Evolutionary conservation across 1,140 invertebrate genomes (phyloP).

Genomic region (Drosophila rufa): DNA sequence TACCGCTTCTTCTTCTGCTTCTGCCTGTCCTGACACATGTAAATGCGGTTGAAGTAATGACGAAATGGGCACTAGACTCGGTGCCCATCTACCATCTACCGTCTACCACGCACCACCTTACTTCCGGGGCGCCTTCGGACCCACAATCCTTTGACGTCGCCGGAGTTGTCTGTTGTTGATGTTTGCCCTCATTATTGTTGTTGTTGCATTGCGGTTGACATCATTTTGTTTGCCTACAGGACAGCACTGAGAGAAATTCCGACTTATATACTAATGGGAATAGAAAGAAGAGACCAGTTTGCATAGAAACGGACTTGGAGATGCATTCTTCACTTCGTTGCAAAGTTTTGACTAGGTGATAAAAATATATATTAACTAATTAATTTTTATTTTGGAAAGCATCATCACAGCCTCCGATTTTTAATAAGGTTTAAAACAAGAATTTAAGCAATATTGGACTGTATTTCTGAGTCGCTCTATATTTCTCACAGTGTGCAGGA

Average conservation of each 20-base stretch:
- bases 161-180: slow-evolving; percentile 76
- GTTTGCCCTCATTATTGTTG: slow-evolving; percentile 83
- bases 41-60: slow-evolving; percentile 85
- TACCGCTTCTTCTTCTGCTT: slow-evolving; percentile 6
- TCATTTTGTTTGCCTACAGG: slow-evolving; percentile 78
- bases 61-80: slow-evolving; percentile 80
- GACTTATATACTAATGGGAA: no score
- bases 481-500: slow-evolving; percentile 15
- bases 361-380: no score
- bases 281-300: no score
- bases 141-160: slow-evolving; percentile 77
- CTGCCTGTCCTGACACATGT: slow-evolving; percentile 75
- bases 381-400: no score
- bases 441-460: background rate
- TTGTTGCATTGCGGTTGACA: slow-evolving; percentile 82
- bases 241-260: slow-evolving; percentile 38
- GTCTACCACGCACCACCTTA: slow-evolving; percentile 24
- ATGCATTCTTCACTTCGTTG: no score
- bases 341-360: no score
- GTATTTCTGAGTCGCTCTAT: no score
- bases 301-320: no score
- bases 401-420: no score
- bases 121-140: slow-evolving; percentile 36
- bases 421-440: no score
- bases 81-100: slow-evolving; percentile 36